These are phyloP conservation scores for Chaenogobius annularis DNA, from an alignment of 2,113 vertebrate genomes.

Conservation along the genomic window DNA sequence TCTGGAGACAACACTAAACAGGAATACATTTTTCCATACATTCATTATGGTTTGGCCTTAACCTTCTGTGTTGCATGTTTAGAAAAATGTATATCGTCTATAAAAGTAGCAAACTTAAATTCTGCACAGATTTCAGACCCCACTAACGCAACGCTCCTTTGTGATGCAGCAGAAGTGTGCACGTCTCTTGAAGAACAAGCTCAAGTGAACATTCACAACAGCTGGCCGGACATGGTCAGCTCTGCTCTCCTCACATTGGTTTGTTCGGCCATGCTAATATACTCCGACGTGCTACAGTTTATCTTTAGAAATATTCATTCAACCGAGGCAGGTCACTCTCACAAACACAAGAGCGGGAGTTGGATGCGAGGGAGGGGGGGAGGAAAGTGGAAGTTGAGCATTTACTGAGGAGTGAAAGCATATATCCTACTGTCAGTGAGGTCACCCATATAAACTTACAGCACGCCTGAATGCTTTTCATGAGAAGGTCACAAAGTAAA, in stretches of 20 bases:
- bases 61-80: neutral
- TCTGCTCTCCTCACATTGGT: slow-evolving; percentile 45
- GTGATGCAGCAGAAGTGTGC: slow-evolving; percentile 18
- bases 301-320: slow-evolving; percentile 67
- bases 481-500: neutral
- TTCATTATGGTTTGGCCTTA: neutral
- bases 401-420: slow-evolving; percentile 8
- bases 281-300: slow-evolving; percentile 55
- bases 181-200: slow-evolving; percentile 10
- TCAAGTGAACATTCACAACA: slow-evolving; percentile 61
- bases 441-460: slow-evolving; percentile 4
- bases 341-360: slow-evolving; percentile 7
- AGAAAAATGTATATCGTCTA: neutral
- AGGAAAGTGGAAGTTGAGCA: neutral
- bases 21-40: no score
- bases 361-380: neutral
- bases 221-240: slow-evolving; percentile 54
- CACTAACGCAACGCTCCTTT: slow-evolving; percentile 11
- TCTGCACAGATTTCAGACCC: slow-evolving; percentile 29
- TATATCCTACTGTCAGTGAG: neutral
- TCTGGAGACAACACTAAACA: no score
- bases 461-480: neutral
- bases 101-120: slow-evolving; percentile 22
- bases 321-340: slow-evolving; percentile 44
- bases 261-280: slow-evolving; percentile 55